phyloP scores from a whole-genome alignment of 2,113 vertebrate species.

The Otolemur garnettii region DNA sequence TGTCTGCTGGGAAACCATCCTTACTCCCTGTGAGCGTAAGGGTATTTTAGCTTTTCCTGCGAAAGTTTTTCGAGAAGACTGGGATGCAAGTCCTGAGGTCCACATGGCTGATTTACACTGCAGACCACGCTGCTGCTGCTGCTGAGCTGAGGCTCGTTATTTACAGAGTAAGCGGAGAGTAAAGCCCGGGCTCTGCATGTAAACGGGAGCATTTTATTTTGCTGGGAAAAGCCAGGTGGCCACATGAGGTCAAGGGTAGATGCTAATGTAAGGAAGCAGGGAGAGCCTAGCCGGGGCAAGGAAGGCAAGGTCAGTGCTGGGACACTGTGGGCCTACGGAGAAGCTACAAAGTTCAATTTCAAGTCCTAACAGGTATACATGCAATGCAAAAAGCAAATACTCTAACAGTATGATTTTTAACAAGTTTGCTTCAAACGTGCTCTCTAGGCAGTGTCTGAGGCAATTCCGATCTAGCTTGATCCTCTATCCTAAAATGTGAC shows the following conservation, averaged over 20 bases:
- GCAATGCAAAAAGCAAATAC: not conserved
- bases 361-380: not conserved
- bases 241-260: not conserved
- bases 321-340: not conserved
- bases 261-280: not conserved
- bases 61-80: not conserved
- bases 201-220: not conserved
- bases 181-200: not conserved
- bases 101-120: not conserved
- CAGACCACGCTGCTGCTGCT: not conserved
- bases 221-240: not conserved
- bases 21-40: not conserved
- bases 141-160: not conserved
- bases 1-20: not conserved
- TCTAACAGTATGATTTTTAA: not conserved
- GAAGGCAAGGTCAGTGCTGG: not conserved
- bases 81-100: not conserved
- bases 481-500: not conserved
- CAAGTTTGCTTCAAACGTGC: not conserved
- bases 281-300: not conserved
- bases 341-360: not conserved
- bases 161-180: conserved; percentile 40
- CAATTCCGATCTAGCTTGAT: not conserved
- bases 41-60: not conserved
- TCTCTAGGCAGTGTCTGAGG: not conserved